phyloP scores from a whole-genome alignment of 1,140 invertebrate species.

The Anastatus disparis region DNA sequence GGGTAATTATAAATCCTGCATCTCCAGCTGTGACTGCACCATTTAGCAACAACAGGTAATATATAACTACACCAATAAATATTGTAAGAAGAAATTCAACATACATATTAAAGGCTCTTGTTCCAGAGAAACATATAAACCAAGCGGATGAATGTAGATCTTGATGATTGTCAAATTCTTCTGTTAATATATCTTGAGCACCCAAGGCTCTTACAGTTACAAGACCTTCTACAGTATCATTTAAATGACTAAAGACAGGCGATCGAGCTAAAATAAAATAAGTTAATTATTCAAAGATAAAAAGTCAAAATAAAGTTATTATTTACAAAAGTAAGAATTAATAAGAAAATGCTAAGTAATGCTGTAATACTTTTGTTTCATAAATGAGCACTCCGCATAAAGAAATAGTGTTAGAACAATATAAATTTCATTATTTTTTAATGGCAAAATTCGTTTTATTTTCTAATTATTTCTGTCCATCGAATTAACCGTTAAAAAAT shows the following conservation, averaged over 20 bases:
- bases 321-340: no score
- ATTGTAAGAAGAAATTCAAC: conserved; percentile 74
- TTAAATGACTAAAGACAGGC: conserved; percentile 82
- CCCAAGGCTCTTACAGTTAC: conserved; percentile 74
- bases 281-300: no score
- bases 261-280: conserved; percentile 74
- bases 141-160: conserved; percentile 42
- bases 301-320: no score
- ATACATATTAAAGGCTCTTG: conserved; percentile 78
- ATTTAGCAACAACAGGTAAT: conserved; percentile 71
- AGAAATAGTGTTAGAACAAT: no score
- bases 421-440: no score
- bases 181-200: conserved; percentile 52
- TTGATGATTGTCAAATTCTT: conserved; percentile 61
- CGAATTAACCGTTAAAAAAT: no score
- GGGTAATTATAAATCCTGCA: conserved; percentile 83
- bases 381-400: no score
- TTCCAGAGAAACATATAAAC: conserved; percentile 67
- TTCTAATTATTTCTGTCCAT: no score
- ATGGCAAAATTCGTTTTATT: no score
- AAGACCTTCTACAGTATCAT: conserved; percentile 74
- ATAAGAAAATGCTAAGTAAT: no score
- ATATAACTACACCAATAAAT: conserved; percentile 72
- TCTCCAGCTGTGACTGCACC: conserved; percentile 62
- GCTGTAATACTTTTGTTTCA: no score